Conservation (phyloP, 2,797 vertebrate genomes). For the Microctenopoma stevenorrisi region DNA sequence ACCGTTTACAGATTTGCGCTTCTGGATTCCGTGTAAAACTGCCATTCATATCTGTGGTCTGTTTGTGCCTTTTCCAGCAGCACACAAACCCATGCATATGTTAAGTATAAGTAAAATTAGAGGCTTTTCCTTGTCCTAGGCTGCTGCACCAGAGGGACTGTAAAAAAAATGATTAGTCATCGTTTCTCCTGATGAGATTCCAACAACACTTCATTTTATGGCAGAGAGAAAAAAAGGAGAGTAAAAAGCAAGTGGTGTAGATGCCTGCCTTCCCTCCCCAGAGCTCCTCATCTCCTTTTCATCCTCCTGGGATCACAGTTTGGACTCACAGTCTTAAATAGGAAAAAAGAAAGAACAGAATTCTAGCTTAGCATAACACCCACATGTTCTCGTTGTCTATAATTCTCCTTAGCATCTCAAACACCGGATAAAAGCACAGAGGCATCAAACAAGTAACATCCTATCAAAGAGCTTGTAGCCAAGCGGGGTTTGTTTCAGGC, state of each 20-base stretch:
- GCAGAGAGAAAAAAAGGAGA: conserved; percentile 13
- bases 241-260: conserved; percentile 30
- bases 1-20: conserved; percentile 34
- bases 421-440: conserved; percentile 52
- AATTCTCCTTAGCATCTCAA: conserved; percentile 52
- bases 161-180: conserved; percentile 70
- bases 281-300: conserved; percentile 3
- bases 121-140: conserved; percentile 50
- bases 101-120: conserved; percentile 45
- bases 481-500: conserved; percentile 55
- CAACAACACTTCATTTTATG: conserved; percentile 55
- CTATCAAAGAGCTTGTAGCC: conserved; percentile 44
- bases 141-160: conserved; percentile 53
- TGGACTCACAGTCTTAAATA: conserved; percentile 29
- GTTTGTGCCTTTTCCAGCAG: conserved; percentile 41
- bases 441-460: conserved; percentile 47
- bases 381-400: conserved; percentile 48
- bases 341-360: background rate
- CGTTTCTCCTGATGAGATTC: conserved; percentile 69
- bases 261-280: conserved; percentile 31
- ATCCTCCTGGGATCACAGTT: conserved; percentile 32
- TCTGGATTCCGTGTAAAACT: conserved; percentile 40
- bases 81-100: conserved; percentile 42
- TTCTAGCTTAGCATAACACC: conserved; percentile 51
- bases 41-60: conserved; percentile 41